phyloP scores from a whole-genome alignment of 2,797 vertebrate species.

The Pseudochaenichthys georgianus region DNA sequence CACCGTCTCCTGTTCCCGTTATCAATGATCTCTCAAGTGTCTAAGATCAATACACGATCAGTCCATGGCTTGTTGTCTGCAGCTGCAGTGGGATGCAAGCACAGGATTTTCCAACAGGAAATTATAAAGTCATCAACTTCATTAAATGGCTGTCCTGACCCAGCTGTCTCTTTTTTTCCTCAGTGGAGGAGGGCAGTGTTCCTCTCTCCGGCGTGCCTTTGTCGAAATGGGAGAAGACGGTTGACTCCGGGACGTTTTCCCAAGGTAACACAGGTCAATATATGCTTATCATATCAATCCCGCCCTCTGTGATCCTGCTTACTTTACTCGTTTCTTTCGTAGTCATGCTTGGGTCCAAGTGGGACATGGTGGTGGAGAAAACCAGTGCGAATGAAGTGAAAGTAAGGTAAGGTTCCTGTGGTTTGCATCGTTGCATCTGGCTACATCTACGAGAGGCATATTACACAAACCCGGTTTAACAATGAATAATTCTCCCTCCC shows the following conservation, averaged over 20 bases:
- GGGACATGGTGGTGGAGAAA: constrained; percentile 72
- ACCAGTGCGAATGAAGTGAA: constrained; percentile 65
- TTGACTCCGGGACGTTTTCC: constrained; percentile 67
- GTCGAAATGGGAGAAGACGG: constrained; percentile 87
- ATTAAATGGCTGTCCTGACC: constrained; percentile 20
- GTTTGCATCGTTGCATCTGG: not conserved
- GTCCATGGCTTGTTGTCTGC: constrained; percentile 1
- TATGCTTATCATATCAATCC: not conserved
- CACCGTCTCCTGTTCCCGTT: not conserved
- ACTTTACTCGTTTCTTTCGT: constrained; percentile 29
- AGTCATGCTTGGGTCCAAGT: constrained; percentile 83
- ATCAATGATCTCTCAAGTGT: not conserved
- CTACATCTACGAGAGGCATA: not conserved
- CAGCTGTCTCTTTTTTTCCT: not conserved
- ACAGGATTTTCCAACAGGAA: too few species aligned
- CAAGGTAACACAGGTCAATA: constrained; percentile 68
- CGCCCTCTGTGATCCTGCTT: not conserved
- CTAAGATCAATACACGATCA: constrained; percentile 2
- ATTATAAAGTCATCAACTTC: not conserved
- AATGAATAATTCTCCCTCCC: not conserved
- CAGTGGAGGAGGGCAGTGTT: constrained; percentile 81
- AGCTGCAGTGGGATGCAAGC: not conserved
- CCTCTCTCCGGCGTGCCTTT: constrained; percentile 78
- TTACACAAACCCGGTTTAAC: not conserved
- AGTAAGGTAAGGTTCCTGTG: constrained; percentile 62